Evolutionary conservation across 2,113 vertebrate genomes (phyloP).

Genomic region (Protobothrops mucrosquamatus): DNA sequence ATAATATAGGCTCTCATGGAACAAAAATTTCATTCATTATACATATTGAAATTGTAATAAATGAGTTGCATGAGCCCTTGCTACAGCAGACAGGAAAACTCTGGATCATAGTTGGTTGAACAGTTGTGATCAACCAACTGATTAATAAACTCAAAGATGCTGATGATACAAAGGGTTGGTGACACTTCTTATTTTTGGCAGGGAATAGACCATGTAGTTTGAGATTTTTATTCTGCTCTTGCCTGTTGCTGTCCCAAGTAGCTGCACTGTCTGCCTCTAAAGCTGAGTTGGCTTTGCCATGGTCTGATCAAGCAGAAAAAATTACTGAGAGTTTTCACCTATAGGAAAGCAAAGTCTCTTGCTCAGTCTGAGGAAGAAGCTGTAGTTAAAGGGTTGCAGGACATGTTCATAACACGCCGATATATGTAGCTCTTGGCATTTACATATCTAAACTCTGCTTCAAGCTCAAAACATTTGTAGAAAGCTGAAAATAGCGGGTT

Average conservation of each 20-base stretch:
- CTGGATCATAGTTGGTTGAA: neutral
- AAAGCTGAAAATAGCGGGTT: neutral
- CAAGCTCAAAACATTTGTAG: neutral
- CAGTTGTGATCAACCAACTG: neutral
- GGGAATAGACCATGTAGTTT: neutral
- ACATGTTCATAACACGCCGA: neutral
- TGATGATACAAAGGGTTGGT: neutral
- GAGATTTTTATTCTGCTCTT: neutral
- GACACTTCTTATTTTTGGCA: neutral
- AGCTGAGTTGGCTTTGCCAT: neutral
- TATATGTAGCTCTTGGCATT: neutral
- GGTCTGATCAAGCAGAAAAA: neutral
- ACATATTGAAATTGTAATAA: neutral
- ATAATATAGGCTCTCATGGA: neutral
- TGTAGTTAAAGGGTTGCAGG: neutral
- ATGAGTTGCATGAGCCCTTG: neutral
- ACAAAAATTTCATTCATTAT: neutral
- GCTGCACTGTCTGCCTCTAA: neutral
- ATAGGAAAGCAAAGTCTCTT: neutral
- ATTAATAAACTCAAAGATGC: neutral
- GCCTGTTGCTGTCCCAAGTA: no score
- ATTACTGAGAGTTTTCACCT: neutral
- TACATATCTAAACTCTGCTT: neutral
- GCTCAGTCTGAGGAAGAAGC: neutral
- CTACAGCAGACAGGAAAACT: neutral